Base-by-base conservation (phyloP, 2,113 vertebrate genomes). In the Lanius collurio region DNA sequence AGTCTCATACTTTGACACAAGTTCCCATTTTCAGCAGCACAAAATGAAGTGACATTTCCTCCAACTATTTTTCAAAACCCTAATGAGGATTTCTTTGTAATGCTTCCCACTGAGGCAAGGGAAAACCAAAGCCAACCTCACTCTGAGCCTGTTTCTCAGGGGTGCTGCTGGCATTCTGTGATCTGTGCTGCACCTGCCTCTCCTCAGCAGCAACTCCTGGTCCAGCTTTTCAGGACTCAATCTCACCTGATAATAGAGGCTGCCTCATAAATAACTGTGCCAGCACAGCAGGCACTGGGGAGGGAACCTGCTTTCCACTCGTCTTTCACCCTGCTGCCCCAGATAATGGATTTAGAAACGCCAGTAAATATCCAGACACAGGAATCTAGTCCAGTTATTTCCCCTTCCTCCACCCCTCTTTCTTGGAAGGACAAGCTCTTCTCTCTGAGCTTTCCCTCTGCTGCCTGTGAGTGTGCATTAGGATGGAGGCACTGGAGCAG, bases 301-400 rank as follows among this genome's bases (percentile, higher is more conserved):
- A 97, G 95, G 96, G 87, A 92, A 96, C 96, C 96, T 97, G 96
- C 94, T 97, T 97, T 97, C 95, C 68, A 92, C 93, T 96, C 44
- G 65, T 74, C 93, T 96, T 93, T 90, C 96, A 97, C 95, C 93
- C 93, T 94, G 86, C 31, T 97, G 96, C 93, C 96, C 96, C 95
- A 97, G 96, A 90, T 96, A 97, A 96, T 97, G 95, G 94, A 96
- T 96, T 94, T 97, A 97, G 96, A 95, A 97, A 94, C 39, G n/a
- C 33, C 91, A 87, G 91, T 4, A 89, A 93, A 90, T 92, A 94
- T 10, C 79, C 73, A 94, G 96, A 42, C 82, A 31, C 64, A 28
- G 89, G 52, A 92, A 97, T 89, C 86, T 96, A 84, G 96, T 75
- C 53, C 96, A 97, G 93, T 44, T 31, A 75, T 10, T 70, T 77